Conservation (phyloP, 2,888 invertebrate genomes). For the Lepidocyrtoides sp. region DNA sequence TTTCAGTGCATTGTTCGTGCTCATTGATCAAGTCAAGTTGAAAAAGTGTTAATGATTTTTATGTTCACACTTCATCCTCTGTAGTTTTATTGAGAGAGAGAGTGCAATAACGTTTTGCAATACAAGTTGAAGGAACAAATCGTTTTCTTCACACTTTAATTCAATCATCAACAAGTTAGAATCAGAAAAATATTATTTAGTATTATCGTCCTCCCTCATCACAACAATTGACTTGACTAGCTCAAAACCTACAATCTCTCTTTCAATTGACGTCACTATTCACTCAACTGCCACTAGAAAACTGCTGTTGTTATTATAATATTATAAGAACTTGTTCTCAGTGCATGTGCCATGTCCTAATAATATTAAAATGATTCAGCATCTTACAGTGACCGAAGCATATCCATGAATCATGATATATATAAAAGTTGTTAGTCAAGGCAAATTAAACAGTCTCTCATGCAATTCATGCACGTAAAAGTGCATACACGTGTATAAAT, state of each 20-base stretch:
- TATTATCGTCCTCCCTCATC: neutral
- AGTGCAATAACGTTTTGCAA: neutral
- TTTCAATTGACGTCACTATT: slow-evolving; percentile 7
- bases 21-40: neutral
- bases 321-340: neutral
- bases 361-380: neutral
- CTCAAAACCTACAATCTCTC: neutral
- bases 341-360: too few species aligned
- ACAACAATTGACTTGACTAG: neutral
- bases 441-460: slow-evolving; percentile 31
- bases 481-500: neutral
- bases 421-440: neutral
- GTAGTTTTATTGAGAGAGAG: neutral
- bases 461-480: neutral
- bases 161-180: neutral
- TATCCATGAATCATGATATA: neutral
- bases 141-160: neutral
- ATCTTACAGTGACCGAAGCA: neutral
- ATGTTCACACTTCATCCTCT: slow-evolving; percentile 13
- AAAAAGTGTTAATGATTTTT: slow-evolving; percentile 10
- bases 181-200: neutral
- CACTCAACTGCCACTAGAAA: neutral
- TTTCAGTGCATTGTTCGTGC: neutral
- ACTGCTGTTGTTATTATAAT: neutral
- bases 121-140: slow-evolving; percentile 13